phyloP scores from a whole-genome alignment of 2,888 invertebrate species.

The Nephrotoma guestfalica region DNA sequence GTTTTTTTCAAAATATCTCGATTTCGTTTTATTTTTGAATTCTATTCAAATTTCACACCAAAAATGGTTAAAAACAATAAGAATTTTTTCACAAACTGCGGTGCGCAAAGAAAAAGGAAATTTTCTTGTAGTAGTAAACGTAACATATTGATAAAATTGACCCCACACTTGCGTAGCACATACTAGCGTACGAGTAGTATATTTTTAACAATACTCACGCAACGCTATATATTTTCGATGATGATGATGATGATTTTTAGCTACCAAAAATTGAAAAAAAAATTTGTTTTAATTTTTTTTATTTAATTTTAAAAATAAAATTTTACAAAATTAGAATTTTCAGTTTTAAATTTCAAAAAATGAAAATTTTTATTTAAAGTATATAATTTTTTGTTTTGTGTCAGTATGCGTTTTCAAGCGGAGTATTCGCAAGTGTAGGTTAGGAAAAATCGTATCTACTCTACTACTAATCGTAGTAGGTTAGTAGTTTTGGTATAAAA shows the following conservation, averaged over 20 bases:
- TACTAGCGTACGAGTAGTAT: background rate
- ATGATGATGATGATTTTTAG: background rate
- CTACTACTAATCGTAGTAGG: background rate
- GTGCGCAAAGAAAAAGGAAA: background rate
- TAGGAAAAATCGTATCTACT: background rate
- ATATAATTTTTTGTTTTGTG: background rate
- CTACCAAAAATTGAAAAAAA: background rate
- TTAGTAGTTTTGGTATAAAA: background rate
- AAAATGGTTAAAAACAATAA: background rate
- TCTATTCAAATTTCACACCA: background rate
- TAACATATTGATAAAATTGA: background rate
- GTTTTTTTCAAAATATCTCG: background rate
- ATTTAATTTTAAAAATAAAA: slow-evolving; percentile 1
- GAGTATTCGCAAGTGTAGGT: background rate
- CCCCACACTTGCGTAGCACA: background rate
- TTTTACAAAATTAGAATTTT: slow-evolving; percentile 6
- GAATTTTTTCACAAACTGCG: background rate
- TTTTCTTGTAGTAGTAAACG: background rate
- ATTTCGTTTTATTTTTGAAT: background rate
- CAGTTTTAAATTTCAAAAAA: slow-evolving; percentile 5
- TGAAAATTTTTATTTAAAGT: background rate
- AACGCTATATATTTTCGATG: background rate
- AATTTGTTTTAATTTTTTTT: background rate
- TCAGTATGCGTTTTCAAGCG: background rate
- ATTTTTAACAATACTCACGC: background rate